phyloP scores from a whole-genome alignment of 1,140 invertebrate species.

The Brachionus rotundiformis region DNA sequence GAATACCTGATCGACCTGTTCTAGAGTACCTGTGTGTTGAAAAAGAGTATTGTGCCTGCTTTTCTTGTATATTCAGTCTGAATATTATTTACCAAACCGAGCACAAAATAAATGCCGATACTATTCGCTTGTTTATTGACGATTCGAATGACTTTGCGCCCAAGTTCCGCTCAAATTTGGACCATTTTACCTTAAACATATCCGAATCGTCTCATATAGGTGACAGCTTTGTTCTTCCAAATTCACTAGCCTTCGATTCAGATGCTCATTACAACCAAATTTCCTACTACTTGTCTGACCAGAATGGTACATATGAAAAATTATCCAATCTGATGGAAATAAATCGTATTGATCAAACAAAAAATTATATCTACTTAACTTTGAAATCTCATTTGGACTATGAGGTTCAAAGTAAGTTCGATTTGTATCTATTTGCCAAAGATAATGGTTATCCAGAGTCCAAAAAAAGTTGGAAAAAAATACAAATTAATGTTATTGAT shows the following conservation, averaged over 20 bases:
- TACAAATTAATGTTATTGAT: conserved; percentile 20
- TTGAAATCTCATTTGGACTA: conserved; percentile 32
- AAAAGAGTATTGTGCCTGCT: neutral
- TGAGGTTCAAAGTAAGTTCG: neutral
- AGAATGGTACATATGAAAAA: neutral
- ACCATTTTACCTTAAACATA: neutral
- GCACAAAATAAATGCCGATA: conserved; percentile 40
- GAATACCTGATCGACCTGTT: conserved; percentile 8
- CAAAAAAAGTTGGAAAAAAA: neutral
- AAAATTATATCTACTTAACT: neutral
- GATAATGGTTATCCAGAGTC: conserved; percentile 27
- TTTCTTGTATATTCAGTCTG: conserved; percentile 36
- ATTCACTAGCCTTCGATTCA: conserved; percentile 17
- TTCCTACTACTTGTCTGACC: neutral
- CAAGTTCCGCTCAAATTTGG: neutral
- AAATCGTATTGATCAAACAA: neutral
- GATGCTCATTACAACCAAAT: conserved; percentile 47
- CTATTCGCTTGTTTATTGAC: conserved; percentile 33
- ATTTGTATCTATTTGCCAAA: conserved; percentile 19
- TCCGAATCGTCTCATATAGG: conserved; percentile 47
- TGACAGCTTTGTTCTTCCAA: neutral
- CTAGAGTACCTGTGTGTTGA: conserved; percentile 38
- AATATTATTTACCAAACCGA: conserved; percentile 41
- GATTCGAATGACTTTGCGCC: conserved; percentile 35
- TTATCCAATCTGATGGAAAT: conserved; percentile 24